Percentiles rank a stretch among this genome's conserved stretches.
Conservation (phyloP, 2,888 invertebrate genomes). For the Pachydiplax longipennis region DNA sequence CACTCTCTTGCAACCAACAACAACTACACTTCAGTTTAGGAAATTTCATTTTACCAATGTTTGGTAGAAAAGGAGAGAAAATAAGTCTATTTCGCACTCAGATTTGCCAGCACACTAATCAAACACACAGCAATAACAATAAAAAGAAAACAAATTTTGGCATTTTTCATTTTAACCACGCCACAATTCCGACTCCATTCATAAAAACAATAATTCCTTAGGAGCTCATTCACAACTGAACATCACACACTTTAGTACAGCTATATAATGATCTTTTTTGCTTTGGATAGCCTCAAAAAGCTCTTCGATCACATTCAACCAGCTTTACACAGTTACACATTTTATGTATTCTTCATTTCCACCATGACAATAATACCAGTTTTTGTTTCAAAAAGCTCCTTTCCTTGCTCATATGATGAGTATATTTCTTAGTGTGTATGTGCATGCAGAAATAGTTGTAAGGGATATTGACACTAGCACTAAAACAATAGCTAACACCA, state of each 20-base stretch:
- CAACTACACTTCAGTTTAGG: constrained; percentile 36
- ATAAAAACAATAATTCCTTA: constrained; percentile 40
- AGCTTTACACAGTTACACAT: constrained; percentile 28
- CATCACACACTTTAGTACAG: constrained; percentile 16
- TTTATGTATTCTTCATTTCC: background rate
- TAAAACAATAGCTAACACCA: constrained; percentile 43
- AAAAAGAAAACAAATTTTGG: constrained; percentile 42
- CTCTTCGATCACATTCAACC: constrained; percentile 33
- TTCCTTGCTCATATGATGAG: background rate
- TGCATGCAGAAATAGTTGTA: constrained; percentile 35
- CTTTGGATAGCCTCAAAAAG: constrained; percentile 6
- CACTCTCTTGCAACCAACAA: constrained; percentile 44
- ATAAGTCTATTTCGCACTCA: constrained; percentile 34
- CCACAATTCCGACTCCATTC: constrained; percentile 41
- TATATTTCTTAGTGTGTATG: constrained; percentile 41
- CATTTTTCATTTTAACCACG: constrained; percentile 39
- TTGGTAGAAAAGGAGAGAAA: constrained; percentile 10
- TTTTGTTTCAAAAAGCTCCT: constrained; percentile 2
- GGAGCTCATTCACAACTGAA: constrained; percentile 28
- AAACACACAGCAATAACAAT: constrained; percentile 42
- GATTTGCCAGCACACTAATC: constrained; percentile 40
- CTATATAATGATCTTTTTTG: constrained; percentile 31
- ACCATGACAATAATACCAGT: constrained; percentile 9
- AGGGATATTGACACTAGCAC: constrained; percentile 34
- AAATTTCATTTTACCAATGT: constrained; percentile 15